Base-by-base conservation (phyloP, 2,888 invertebrate species). In the Drosophila cognata region DNA sequence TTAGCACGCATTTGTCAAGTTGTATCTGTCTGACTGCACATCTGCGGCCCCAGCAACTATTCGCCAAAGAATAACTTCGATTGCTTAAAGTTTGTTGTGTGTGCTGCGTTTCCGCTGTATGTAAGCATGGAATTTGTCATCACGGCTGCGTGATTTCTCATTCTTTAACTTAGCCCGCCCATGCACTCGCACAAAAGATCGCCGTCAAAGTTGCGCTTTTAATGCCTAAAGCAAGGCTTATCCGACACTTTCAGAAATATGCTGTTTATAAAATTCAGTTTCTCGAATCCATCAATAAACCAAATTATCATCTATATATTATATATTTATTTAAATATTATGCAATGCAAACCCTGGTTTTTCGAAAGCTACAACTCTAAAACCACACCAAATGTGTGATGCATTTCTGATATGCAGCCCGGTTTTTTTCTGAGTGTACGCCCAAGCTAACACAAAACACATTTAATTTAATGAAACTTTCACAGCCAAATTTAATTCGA, bases 1-100 rank as follows among this genome's bases (percentile, higher is more conserved):
- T 79, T 73, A 60, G 68, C 88, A 85, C 86, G 81, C 81, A 75
- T 74, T 79, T 71, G 66, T 77, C 79, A 79, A 77, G 59, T 79
- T 76, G 57, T 33, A 46, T 60, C 57, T 33, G 46, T 60, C 57
- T 33, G 56, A 43, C 29, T 58, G 38, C 25, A 56, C 71, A 64
- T 57, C 62, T 55, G 31, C n/a, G 25, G 8, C 63, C 48, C 53
- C 10, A 1, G 2, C 35, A 2, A 55, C 33, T 46, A 16, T 46
- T 25, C n/a, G 33, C n/a, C 3, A 52, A 52, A 43, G 28, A 41
- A 43, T 25, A 72, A 64, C 63, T 75, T 59, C 46, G 16, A 46
- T 25, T 16, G 16, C 21, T 13, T 25, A 2, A 11, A 46, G 46
- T 46, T 46, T 21, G 21, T 16, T 46, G 13, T 13, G 13, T 46